Base-by-base conservation (phyloP, 2,113 vertebrate species). In the Myiagra hebetior region DNA sequence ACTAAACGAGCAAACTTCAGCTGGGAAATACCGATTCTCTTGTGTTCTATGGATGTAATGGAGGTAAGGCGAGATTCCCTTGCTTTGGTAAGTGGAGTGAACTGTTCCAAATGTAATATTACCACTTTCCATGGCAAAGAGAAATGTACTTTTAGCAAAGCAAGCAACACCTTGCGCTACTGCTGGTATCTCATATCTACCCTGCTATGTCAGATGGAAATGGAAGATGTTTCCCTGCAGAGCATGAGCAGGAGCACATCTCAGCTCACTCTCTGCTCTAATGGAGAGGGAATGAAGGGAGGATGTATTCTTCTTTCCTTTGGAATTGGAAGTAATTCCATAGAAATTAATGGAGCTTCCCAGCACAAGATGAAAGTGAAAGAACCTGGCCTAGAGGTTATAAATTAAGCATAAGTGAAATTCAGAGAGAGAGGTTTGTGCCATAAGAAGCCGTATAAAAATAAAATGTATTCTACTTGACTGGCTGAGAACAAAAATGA, bases 401-500 rank as follows among this genome's bases (percentile, higher is more conserved):
- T 95, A 95, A 86, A 96, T 93, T 83, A 79, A 91, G 23, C 15
- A 31, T 65, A 83, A 85, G 90, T 41, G 57, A 88, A 93, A 90
- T 88, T 83, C 39, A 46, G 46, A 72, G 63, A 73, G 55, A 67
- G 24, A 50, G n/a, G 46, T 89, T 69, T 90, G 49, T 90, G 75
- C 22, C 69, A n/a, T 85, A 76, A 91, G 70, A 87, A 91, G 28
- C n/a, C 60, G 33, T 41, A 72, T 80, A 80, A 89, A 93, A 95
- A 93, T 83, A 41, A 95, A 96, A 93, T 83, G 35, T 39, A 83
- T 93, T 92, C 78, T 86, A 76, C 79, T 85, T 0, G 1, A 94
- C 70, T 76, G 37, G 9, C 37, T 80, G 79, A 93, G 95, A 87
- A 94, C 67, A 95, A 91, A 94, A 95, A 94, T 85, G 28, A 92